Conservation (phyloP, 2,888 invertebrate genomes). For the Tanaodytes sp. region DNA sequence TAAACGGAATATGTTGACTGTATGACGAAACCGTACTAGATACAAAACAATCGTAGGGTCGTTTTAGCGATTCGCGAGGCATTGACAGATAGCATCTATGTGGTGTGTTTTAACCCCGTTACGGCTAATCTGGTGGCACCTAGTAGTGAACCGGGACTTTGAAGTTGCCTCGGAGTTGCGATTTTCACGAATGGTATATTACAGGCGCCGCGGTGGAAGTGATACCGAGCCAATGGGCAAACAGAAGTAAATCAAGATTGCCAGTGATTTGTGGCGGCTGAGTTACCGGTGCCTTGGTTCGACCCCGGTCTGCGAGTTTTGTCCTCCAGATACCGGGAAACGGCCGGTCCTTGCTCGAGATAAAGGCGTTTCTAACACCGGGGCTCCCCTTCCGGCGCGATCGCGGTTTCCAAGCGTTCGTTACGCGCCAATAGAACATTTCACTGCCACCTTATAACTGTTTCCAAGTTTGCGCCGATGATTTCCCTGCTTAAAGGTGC, state of each 20-base stretch:
- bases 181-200: conserved; percentile 62
- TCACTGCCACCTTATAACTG: conserved; percentile 44
- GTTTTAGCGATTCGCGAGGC: no score
- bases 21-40: no score
- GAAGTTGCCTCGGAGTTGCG: conserved; percentile 60
- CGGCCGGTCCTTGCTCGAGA: conserved; percentile 59
- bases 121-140: conserved; percentile 64
- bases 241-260: conserved; percentile 73
- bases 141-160: conserved; percentile 66
- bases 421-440: conserved; percentile 40
- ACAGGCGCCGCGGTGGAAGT: conserved; percentile 64
- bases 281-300: conserved; percentile 57
- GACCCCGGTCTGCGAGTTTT: conserved; percentile 62
- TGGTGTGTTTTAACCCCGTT: no score
- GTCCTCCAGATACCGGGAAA: conserved; percentile 60
- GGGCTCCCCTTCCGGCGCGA: conserved; percentile 34
- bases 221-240: conserved; percentile 72
- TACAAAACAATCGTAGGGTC: no score
- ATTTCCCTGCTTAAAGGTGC: conserved; percentile 30
- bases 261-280: conserved; percentile 70
- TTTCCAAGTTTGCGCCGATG: conserved; percentile 40
- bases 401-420: conserved; percentile 23
- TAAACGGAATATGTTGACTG: no score
- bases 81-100: no score
- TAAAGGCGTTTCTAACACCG: conserved; percentile 61